phyloP scores from a whole-genome alignment of 2,113 vertebrate genomes.

The Grallaria varia region DNA sequence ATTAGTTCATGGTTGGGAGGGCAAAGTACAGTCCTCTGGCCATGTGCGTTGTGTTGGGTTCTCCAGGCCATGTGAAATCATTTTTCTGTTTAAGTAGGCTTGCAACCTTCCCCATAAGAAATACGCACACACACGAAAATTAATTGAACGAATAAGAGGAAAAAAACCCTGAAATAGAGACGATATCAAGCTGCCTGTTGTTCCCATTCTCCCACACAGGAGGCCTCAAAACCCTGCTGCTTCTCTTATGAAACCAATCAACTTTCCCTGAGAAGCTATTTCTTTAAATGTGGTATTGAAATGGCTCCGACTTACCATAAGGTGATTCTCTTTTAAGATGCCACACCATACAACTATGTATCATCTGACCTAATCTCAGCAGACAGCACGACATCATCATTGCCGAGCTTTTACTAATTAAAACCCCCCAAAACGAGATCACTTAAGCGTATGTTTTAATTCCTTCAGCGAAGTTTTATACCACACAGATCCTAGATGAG shows the following conservation, averaged over 20 bases:
- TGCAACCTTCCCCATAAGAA: neutral
- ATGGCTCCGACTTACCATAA: neutral
- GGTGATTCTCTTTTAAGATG: constrained; percentile 42
- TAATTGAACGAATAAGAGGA: neutral
- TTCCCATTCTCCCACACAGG: constrained; percentile 23
- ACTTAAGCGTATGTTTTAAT: constrained; percentile 37
- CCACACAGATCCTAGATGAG: constrained; percentile 38
- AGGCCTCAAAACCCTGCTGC: constrained; percentile 53
- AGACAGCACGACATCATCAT: constrained; percentile 25
- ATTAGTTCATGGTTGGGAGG: neutral
- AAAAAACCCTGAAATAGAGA: neutral
- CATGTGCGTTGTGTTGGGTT: neutral
- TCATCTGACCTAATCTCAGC: constrained; percentile 60
- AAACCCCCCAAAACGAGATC: constrained; percentile 1
- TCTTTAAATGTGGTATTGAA: constrained; percentile 32
- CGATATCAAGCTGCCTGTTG: neutral
- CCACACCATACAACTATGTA: neutral
- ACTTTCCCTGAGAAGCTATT: constrained; percentile 54
- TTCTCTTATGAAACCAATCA: constrained; percentile 63
- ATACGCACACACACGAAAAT: neutral
- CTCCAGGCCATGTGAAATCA: neutral
- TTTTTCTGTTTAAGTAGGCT: neutral
- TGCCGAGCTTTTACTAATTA: constrained; percentile 41
- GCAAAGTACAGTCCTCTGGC: neutral
- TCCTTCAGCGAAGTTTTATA: constrained; percentile 32